Base-by-base conservation (phyloP, 2,888 invertebrate species). In the Linnaemya tessellans region DNA sequence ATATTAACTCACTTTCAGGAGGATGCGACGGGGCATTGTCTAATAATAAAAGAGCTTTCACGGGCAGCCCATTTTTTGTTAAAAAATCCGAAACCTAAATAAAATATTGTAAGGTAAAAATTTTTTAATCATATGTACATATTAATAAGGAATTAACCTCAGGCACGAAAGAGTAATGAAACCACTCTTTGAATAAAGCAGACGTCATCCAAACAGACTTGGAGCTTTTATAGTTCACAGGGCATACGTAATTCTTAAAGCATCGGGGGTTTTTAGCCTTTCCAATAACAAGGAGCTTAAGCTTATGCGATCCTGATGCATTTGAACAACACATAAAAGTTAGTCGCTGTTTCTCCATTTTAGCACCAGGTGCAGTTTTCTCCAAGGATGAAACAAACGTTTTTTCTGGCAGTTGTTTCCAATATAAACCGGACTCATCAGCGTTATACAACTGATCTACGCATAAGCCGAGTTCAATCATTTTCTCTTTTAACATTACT, bases 11-110 rank as follows among this genome's bases (percentile, higher is more conserved):
- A 13, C 30, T 20, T 64, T 64, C 62, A 41, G 41, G 18, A 64
- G 62, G 41, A 64, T 64, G 41, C 18, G 41, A 64, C 41, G 41
- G 41, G 41, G 41, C 38, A 64, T 64, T 41, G 62, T 64, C 62
- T 64, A 64, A 20, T 64, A 64, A 20, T 41, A 41, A 64, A 41
- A 41, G 62, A 64, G 38, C 41, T 20, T 58, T 58, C n/a, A 30
- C 35, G 15, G 58, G n/a, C 35, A 35, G 58, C 15, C 30, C 35
- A 13, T 22, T 20, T 22, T 54, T 43, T 43, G n/a, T n/a, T 51
- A 68, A 9, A 58, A 58, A 58, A 58, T 30, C 58, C 58, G 20
- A 54, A n/a, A 54, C 54, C 54, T 22, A 54, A 54, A 54, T 22
- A 54, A 30, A 3, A 30, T 30, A 30, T 54, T 54, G 22, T n/a